These are phyloP conservation scores for Pycnomerus fuliginosus DNA, from an alignment of 2,888 invertebrate genomes.

Conservation along the genomic window DNA sequence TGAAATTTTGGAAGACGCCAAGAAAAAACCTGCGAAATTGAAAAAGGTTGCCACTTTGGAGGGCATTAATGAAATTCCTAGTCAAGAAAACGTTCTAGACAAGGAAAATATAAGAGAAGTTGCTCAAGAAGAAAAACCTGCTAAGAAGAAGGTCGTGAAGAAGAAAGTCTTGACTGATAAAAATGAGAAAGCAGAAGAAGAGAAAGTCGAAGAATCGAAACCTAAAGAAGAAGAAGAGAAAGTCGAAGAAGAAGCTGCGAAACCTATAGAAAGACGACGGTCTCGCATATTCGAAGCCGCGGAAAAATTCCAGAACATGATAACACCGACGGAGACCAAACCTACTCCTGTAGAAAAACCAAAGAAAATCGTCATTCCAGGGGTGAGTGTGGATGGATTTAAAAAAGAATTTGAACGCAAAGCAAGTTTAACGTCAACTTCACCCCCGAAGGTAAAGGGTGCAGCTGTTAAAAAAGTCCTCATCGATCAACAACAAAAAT, in stretches of 20 bases:
- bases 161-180: constrained; percentile 50
- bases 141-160: constrained; percentile 44
- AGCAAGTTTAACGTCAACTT: constrained; percentile 61
- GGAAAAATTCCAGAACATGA: constrained; percentile 66
- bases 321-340: constrained; percentile 46
- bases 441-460: constrained; percentile 48
- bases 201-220: constrained; percentile 26
- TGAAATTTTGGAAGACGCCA: constrained; percentile 53
- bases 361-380: constrained; percentile 78
- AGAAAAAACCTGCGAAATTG: constrained; percentile 46
- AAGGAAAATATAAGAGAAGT: constrained; percentile 39
- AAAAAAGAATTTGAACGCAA: constrained; percentile 84
- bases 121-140: constrained; percentile 30
- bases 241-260: constrained; percentile 40
- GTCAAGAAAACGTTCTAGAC: constrained; percentile 45
- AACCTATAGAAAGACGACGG: constrained; percentile 61
- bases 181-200: constrained; percentile 41
- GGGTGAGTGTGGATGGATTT: constrained; percentile 81
- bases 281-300: constrained; percentile 71
- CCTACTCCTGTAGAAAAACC: constrained; percentile 57
- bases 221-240: constrained; percentile 29
- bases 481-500: constrained; percentile 37
- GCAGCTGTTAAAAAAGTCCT: constrained; percentile 31
- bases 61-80: constrained; percentile 50
- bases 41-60: constrained; percentile 45